Evolutionary conservation across 2,888 invertebrate species (phyloP), one percentile per base, ranked within the genome.

Genomic region (Saturnia pavonia): DNA sequence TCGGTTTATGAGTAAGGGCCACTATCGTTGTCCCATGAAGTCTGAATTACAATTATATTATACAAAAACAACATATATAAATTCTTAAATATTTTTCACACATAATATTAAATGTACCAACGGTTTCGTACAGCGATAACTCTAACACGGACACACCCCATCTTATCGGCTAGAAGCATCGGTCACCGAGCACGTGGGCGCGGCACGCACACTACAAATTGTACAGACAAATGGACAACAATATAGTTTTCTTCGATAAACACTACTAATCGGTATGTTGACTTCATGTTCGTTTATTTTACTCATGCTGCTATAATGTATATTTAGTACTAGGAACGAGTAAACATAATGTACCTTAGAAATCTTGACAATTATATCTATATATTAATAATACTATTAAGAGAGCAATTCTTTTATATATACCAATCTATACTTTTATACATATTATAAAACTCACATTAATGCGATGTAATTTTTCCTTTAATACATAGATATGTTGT

Each of bases 201-300:
- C 57, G 57, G 57, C 57, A 14, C 25, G 57, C 57, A 60, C 57
- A 60, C 57, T 25, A 65, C n/a, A 65, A 65, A 65, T 40, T 40
- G 40, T n/a, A 65, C 65, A n/a, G 65, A 40, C 40, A 65, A 63
- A 40, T 65, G n/a, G 19, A 65, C 34, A 65, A 65, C 57, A 57
- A 57, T 57, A 57, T 34, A 40, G 11, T 40, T 40, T 65, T 40
- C 65, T 65, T 34, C n/a, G 65, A 65, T 65, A 65, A n/a, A 40
- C 19, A 40, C 40, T 40, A 40, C 65, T 65, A 65, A 40, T 65
- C 19, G 1, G 40, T 40, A 65, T 40, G n/a, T 40, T 19, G 40
- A 34, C 9, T 65, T 40, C 8, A 40, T 63, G 1, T 19, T 34
- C 40, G 40, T 40, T 65, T 65, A 40, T 65, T 40, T 40, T 40